Base-by-base conservation (phyloP, 2,888 invertebrate species). In the Syrphus vitripennis region DNA sequence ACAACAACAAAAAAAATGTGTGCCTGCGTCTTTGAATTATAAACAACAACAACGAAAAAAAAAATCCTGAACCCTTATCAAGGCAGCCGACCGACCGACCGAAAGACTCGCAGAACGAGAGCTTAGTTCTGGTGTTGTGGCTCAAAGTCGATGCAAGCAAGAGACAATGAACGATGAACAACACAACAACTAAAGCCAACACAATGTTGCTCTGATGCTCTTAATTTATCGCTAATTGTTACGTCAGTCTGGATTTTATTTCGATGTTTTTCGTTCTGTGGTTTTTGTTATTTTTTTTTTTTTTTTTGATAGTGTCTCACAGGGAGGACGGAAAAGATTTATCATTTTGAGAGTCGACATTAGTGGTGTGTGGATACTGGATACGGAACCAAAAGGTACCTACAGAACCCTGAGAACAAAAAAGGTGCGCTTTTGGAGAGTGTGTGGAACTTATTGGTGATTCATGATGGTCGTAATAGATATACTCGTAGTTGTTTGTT, bases 171-270 rank as follows among this genome's bases (percentile, higher is more conserved):
- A 77, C 67, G 72, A 77, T 70, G 65, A 74, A 83, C 65, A 65
- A 45, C 45, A 83, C 65, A 65, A 45, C 45, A 45, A 65, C 45
- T 31, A 50, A 55, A 59, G 59, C 79, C 67, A 67, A 34, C 10
- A 31, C 48, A 67, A 55, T 48, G 70, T 63, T 81, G 76, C 50
- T 55, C 69, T 70, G 29, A 29, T 34, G 34, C 50, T 86, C 82
- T 86, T 86, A 86, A 86, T 86, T 86, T 86, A 86, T 86, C 86
- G 82, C 86, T 86, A 86, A 86, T 86, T 86, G 86, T 86, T 86
- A 86, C 78, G 86, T 86, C 86, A 86, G 86, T 82, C 65, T 77
- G 77, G 82, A 78, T 82, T 86, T 70, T 67, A 34, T 67, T 67
- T 67, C 67, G 72, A 61, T 74, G 59, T 74, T 59, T 34, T 16